phyloP scores from a whole-genome alignment of 1,140 invertebrate species.

The Sminthurinus signatus region DNA sequence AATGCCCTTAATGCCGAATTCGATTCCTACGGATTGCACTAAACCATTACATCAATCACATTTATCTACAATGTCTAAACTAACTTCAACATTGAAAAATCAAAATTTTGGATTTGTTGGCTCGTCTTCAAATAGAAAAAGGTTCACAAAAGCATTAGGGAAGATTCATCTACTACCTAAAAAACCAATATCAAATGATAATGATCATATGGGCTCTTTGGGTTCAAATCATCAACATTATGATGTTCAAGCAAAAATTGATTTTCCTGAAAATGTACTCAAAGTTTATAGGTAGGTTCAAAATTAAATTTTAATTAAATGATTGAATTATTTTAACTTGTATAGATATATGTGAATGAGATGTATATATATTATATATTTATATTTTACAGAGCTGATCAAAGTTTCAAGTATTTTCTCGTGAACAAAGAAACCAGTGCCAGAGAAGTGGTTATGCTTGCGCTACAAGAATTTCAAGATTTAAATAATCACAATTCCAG shows the following conservation, averaged over 20 bases:
- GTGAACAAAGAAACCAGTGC: constrained; percentile 98
- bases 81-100: background rate
- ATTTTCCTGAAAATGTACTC: constrained; percentile 94
- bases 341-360: background rate
- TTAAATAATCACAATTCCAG: constrained; percentile 68
- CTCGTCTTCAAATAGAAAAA: background rate
- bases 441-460: constrained; percentile 95
- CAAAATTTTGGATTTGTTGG: background rate
- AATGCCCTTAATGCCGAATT: constrained; percentile 11
- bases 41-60: too few relatives aligned
- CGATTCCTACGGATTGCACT: background rate
- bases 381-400: constrained; percentile 83
- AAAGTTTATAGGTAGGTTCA: constrained; percentile 62
- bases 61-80: background rate
- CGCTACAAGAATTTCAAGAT: constrained; percentile 84
- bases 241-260: constrained; percentile 46
- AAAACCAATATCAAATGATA: constrained; percentile 58
- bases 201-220: background rate
- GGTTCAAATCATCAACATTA: background rate
- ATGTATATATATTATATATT: too few relatives aligned
- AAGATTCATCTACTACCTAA: constrained; percentile 88
- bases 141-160: constrained; percentile 75
- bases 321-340: constrained; percentile 4
- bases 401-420: constrained; percentile 93
- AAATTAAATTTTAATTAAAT: too few relatives aligned